Evolutionary conservation across 2,888 invertebrate species (phyloP).

Genomic region (Cosmia pyralina): DNA sequence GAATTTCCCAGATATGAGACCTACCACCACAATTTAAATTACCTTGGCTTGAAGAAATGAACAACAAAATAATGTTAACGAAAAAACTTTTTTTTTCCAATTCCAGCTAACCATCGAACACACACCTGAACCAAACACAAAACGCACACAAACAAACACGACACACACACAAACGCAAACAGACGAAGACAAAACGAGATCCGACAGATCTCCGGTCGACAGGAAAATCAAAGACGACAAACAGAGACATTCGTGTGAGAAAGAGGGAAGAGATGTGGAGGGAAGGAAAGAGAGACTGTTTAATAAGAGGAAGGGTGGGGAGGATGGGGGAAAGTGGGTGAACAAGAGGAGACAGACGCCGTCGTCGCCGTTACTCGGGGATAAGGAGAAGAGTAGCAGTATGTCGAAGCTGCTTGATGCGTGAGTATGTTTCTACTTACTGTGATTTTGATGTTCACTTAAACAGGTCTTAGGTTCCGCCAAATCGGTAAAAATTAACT

Average conservation of each 20-base stretch:
- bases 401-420: conserved; percentile 95
- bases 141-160: conserved; percentile 58
- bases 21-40: background rate
- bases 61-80: background rate
- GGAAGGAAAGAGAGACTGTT: conserved; percentile 83
- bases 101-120: conserved; percentile 96
- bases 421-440: conserved; percentile 81
- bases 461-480: too few relatives aligned
- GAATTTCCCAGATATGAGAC: too few relatives aligned
- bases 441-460: too few relatives aligned
- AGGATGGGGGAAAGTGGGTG: conserved; percentile 80
- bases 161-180: conserved; percentile 44
- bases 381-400: conserved; percentile 96
- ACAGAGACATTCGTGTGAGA: conserved; percentile 80
- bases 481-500: too few relatives aligned
- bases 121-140: conserved; percentile 92
- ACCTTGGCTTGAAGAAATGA: background rate
- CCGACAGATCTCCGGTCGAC: conserved; percentile 89
- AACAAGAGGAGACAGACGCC: conserved; percentile 82
- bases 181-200: conserved; percentile 64
- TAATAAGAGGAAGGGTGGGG: conserved; percentile 86
- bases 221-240: conserved; percentile 83
- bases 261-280: conserved; percentile 75
- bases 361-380: conserved; percentile 87
- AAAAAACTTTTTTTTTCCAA: background rate